Base-by-base conservation (phyloP, 2,888 invertebrate species). In the Criorhina ranunculi region DNA sequence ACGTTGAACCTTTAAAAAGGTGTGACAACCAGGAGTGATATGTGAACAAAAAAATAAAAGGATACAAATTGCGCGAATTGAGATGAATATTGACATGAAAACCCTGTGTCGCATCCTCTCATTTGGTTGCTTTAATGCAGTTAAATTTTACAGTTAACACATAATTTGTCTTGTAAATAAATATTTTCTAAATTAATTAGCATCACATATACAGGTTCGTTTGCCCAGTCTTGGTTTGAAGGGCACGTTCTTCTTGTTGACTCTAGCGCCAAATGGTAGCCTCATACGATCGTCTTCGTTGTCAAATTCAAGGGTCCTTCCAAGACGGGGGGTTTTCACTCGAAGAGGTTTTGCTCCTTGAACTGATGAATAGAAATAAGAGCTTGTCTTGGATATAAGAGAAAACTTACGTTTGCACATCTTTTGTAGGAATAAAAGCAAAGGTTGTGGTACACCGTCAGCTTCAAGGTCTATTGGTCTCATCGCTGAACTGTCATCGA, bases 251-350 rank as follows among this genome's bases (percentile, higher is more conserved):
- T 92, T 92, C 89, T 93, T 91, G 57, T 92, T 92, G 86, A 93
- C 87, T 87, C 92, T 90, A 77, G 93, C 92, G 67, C 92, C 91
- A 88, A 93, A 93, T 83, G 93, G 93, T 60, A 92, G 92, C 67
- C 88, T 66, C n/a, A 91, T 91, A 77, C 91, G 89, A 86, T 91
- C 90, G n/a, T 89, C 88, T 17, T 87, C 89, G 29, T 31, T 67
- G 86, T 89, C 90, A 87, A 90, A 89, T 88, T 91, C 91, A 87
- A 90, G 89, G 88, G 92, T 93, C 86, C 93, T 91, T 51, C 93
- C 93, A 78, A 93, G 90, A 87, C 93, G 91, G 80, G 93, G 93
- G 69, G 92, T 93, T 75, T 90, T 90, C 88, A 89, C 88, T 87
- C 90, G 89, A 87, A 88, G 87, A 37, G 88, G 90, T 79, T 91